Evolutionary conservation across 2,797 vertebrate genomes (phyloP), one percentile per base, ranked within the genome.

Genomic region (Sebastes cheni): DNA sequence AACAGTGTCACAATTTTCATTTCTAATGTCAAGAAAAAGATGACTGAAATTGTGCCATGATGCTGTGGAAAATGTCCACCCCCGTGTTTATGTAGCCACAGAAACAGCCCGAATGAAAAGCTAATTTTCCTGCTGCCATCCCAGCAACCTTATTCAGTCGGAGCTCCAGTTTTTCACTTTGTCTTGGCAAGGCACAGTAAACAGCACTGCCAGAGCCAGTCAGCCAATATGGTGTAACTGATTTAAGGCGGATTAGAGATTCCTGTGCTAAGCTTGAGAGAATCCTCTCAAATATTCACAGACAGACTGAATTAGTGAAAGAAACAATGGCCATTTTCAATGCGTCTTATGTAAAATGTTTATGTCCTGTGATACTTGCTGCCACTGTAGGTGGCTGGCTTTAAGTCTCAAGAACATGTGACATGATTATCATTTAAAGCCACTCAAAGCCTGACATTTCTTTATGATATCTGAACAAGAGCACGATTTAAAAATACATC

Each of bases 241-340:
- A 95, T 95, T 94, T 94, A 93, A 95, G 93, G 92, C 81, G 91
- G 94, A 93, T 95, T 95, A 95, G 84, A 85, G 92, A 88, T 88
- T 94, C 91, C 91, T 92, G 84, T 86, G 89, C 91, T 91, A 94
- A 94, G 86, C 91, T 89, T 89, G 67, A 88, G 85, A 88, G 90
- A 94, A 95, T 94, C 92, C 92, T 92, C 93, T 93, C 82, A 95
- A 92, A 93, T 93, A 93, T 95, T 93, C 91, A 91, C 90, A 92
- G 92, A 91, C 86, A 80, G 87, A 89, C 86, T 86, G 89, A 92
- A 94, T 94, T 81, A 92, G 89, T 80, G 85, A 84, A 86, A 86
- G 88, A 92, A 94, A 94, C 92, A 94, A 93, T 88, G 77, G 90
- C 75, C 81, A 67, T 86, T 90, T 91, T 91, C 76, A 87, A 87